Evolutionary conservation across 2,888 invertebrate genomes (phyloP).

Genomic region (Drosophila yooni): DNA sequence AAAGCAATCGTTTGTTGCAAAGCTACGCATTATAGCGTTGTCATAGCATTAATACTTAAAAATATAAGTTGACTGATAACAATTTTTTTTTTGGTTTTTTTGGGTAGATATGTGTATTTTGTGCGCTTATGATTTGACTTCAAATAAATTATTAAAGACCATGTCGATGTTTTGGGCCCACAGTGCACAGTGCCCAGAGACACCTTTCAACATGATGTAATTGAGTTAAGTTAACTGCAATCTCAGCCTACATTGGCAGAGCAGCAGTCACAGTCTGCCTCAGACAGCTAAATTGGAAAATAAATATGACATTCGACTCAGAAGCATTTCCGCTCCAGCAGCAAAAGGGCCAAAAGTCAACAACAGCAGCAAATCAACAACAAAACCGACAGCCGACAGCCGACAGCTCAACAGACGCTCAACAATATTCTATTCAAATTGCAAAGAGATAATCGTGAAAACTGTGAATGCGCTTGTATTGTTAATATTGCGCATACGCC

Average conservation of each 20-base stretch:
- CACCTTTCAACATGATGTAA: neutral
- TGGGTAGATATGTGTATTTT: neutral
- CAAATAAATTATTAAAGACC: neutral
- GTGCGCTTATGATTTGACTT: neutral
- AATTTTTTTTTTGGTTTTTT: neutral
- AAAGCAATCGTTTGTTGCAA: neutral
- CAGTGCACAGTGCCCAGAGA: neutral
- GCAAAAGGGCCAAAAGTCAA: slow-evolving; percentile 20
- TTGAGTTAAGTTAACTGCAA: slow-evolving; percentile 5
- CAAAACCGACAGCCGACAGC: neutral
- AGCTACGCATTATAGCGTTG: neutral
- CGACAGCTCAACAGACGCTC: slow-evolving; percentile 9
- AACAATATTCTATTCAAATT: slow-evolving; percentile 52
- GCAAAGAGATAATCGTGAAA: slow-evolving; percentile 12
- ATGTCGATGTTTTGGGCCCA: neutral
- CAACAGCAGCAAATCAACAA: slow-evolving; percentile 5
- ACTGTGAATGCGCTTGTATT: slow-evolving; percentile 15
- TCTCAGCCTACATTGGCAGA: neutral
- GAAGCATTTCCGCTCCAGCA: slow-evolving; percentile 63
- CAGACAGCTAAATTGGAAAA: slow-evolving; percentile 12
- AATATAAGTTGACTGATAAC: neutral
- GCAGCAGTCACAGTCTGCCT: slow-evolving; percentile 9
- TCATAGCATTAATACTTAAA: neutral
- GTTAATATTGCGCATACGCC: slow-evolving; percentile 53
- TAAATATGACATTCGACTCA: slow-evolving; percentile 45